Base-by-base conservation (phyloP, 2,888 invertebrate genomes). In the Phlogophora meticulosa region DNA sequence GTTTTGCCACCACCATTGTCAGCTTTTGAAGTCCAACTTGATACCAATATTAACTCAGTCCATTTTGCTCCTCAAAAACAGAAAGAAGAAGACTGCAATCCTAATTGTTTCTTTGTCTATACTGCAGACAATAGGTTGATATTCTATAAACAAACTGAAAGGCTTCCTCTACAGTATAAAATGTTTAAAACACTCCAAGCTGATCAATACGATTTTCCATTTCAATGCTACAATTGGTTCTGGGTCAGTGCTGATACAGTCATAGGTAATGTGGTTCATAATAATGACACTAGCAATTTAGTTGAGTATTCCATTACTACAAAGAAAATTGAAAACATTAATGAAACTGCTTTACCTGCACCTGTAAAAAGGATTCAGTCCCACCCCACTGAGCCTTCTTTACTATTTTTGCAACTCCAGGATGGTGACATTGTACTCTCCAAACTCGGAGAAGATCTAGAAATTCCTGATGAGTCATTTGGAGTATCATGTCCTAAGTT, bases 1-100 rank as follows among this genome's bases (percentile, higher is more conserved):
- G 95, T 98, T 28, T 96, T 98, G 13, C 99, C 99, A 34, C 99
- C 99, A 1, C 99, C 99, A 40, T 97, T 98, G 97, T 96, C 96
- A 67, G 97, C 97, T 57, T 93, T 96, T 59, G 94, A 95, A 79
- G 84, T 98, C 15, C 87, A 96, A 57, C 89, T 96, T 64, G 91
- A 96, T 0, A 88, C 91, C 32, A 92, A 96, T 70, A 95, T 97
- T 1, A 97, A 97, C 87, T 94, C 96, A 34, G 91, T 97, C 20
- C 91, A 95, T 71, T 97, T 97, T 93, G 94, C 96, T 52, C 96
- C 96, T 24, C 75, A 78, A 59, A 74, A 83, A 62, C 76, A 80
- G 61, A 70, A 80, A 67, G 75, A 74, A 17, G 38, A 72, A 51
- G 74, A 82, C 20, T 51, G 78, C 34, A 87, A 93, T 79, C 83